Base-by-base conservation (phyloP, 2,888 invertebrate genomes). In the Brachynemurus nebulosus region DNA sequence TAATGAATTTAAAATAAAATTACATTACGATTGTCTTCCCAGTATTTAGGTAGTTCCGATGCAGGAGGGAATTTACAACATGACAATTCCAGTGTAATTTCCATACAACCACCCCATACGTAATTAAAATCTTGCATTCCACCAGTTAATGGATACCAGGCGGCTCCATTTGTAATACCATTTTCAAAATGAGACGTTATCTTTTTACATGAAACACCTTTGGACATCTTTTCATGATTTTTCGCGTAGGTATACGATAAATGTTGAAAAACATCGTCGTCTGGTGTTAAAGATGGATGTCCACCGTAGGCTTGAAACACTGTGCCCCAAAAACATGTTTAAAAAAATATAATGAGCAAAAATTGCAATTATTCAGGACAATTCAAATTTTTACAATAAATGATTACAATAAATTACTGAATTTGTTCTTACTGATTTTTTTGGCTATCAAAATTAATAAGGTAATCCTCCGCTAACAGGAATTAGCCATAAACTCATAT, bases 51-150 rank as follows among this genome's bases (percentile, higher is more conserved):
- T 38, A 95, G 66, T 58, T 89, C 80, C 47, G 77, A 74, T 0
- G 83, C 79, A 0, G 78, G 78, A 2, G 95, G 95, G 63, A 78
- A 93, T 67, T 93, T 95, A 68, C 93, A 95, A 64, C 95, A 95
- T 0, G 90, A 88, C 45, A 95, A 76, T 64, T 95, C 93, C 36
- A 95, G 65, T 0, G 93, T 92, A n/a, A 93, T 74, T 64, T 93
- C 93, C 86, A 95, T 86, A 61, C 90, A 90, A 11, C 92, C 92
- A 57, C 83, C 85, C 80, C 83, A 83, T 11, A 90, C 76, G 64
- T 95, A 95, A 64, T 93, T 93, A 64, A 86, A 95, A 61, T 95
- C 95, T 65, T 89, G 88, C 88, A 89, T 88, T 17, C 88, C 86
- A 44, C 89, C 88, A 72, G 85, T 86, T 5, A 91, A 68, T 0